Evolutionary conservation across 2,888 invertebrate genomes (phyloP).

Genomic region (Lucinisca nassula): DNA sequence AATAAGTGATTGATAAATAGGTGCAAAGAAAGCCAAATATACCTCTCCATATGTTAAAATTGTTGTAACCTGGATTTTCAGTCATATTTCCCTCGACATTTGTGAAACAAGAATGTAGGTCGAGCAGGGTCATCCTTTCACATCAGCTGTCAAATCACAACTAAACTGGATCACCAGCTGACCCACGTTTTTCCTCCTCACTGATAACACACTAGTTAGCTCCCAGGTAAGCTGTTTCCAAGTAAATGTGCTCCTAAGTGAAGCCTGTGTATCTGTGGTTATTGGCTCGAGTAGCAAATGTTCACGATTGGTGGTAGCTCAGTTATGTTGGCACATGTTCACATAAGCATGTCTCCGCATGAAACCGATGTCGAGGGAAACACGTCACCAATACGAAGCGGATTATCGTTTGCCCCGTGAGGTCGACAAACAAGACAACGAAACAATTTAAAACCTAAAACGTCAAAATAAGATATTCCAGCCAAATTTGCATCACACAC

Average conservation of each 20-base stretch:
- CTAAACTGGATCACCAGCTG: conserved; percentile 56
- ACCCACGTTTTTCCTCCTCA: conserved; percentile 51
- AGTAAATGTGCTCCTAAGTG: conserved; percentile 72
- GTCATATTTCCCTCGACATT: conserved; percentile 79
- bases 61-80: conserved; percentile 77
- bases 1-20: conserved; percentile 22
- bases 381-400: conserved; percentile 65
- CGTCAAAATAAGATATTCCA: conserved; percentile 55
- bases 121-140: conserved; percentile 82
- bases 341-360: conserved; percentile 83
- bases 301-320: conserved; percentile 78
- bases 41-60: conserved; percentile 83
- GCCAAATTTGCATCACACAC: conserved; percentile 66
- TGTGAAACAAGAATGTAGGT: conserved; percentile 81
- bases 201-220: conserved; percentile 16
- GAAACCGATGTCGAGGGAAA: conserved; percentile 78
- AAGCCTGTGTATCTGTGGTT: conserved; percentile 70
- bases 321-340: conserved; percentile 80
- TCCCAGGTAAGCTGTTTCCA: conserved; percentile 65
- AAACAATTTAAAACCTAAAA: conserved; percentile 44
- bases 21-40: conserved; percentile 72
- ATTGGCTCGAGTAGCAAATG: conserved; percentile 69
- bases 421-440: conserved; percentile 45
- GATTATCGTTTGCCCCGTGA: conserved; percentile 53
- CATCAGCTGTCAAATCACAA: conserved; percentile 71